Evolutionary conservation across 2,888 invertebrate genomes (phyloP), one percentile per base, ranked within the genome.

Genomic region (Paralinhomoeus sp.): DNA sequence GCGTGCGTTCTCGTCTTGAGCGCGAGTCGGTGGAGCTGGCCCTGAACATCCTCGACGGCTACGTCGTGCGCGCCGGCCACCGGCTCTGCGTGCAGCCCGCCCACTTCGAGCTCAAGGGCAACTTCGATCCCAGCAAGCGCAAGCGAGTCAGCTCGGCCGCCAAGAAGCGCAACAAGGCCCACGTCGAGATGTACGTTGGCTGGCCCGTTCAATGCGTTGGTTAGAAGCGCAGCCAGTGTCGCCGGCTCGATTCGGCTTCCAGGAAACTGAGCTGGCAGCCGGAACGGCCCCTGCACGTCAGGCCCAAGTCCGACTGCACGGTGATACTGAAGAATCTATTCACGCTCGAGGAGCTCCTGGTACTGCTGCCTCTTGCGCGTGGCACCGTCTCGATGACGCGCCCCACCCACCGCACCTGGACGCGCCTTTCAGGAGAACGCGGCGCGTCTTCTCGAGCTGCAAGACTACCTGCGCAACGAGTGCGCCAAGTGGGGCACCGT

Each of bases 211-310:
- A n/a, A n/a, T n/a, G n/a, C n/a, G n/a, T n/a, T n/a, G n/a, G n/a
- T n/a, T n/a, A n/a, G n/a, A n/a, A n/a, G n/a, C n/a, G n/a, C n/a
- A n/a, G n/a, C n/a, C n/a, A n/a, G 31, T 7, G 31, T 7, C 31
- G 31, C 31, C 9, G 9, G 31, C 31, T 31, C 31, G 31, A 12
- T 7, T 35, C 20, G 5, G 41, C 40, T 51, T 56, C 13, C 53
- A 77, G 78, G 60, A 67, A 91, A 41, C 82, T 97, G 62, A 89
- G 85, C 63, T 97, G 97, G 97, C 72, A 82, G 47, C 89, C 91
- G 0, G 91, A 93, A 54, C 82, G 81, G 62, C 72, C 81, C 61
- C 68, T 77, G 31, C 83, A 82, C 1, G 80, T 82, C 57, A 72
- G 85, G 42, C 73, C 76, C 0, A 84, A 82, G 61, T 76, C 81